Evolutionary conservation across 2,113 vertebrate genomes (phyloP), one percentile per base, ranked within the genome.

Genomic region (Psittacula cyanocephala): DNA sequence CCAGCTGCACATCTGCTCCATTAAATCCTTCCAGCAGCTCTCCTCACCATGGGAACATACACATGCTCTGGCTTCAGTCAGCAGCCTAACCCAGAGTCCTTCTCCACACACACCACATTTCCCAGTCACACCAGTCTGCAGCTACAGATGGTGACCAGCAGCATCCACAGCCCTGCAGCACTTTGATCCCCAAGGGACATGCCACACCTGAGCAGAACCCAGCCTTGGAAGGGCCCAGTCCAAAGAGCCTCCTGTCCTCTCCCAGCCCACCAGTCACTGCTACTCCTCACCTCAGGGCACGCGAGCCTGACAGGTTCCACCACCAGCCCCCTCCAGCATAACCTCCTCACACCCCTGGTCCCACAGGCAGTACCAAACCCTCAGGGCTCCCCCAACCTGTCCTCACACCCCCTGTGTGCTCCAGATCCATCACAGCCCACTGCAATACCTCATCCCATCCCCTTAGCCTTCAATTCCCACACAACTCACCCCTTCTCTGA

Each of bases 291-390:
- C 50, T 25, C 4, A 0, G 79, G 44, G 22, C n/a, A 44, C 7
- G 0, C 0, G 2, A 69, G 28, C 60, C 71, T 4, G 0, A 10
- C 16, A 41, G 35, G 41, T 37, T 75, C 49, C 0, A 6, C 37
- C 9, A 2, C 11, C 71, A 64, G 67, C 31, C 11, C 25, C 11
- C 67, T 23, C 49, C 14, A 44, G 20, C 37, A n/a, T 2, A 3
- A n/a, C 10, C 10, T 17, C 49, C 43, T 35, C 10, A 0, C 37
- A 8, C 0, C 44, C 13, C 49, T 0, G 12, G 2, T 33, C 4
- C 65, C 86, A 35, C 7, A 4, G 52, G 43, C 33, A 69, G 35
- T 53, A 31, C 10, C 71, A 3, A 35, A 13, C 16, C 22, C 70
- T 17, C 33, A 8, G 35, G 3, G 47, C 1, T 53, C 22, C 53